Evolutionary conservation across 2,113 vertebrate species (phyloP).

Genomic region (Callithrix jacchus): DNA sequence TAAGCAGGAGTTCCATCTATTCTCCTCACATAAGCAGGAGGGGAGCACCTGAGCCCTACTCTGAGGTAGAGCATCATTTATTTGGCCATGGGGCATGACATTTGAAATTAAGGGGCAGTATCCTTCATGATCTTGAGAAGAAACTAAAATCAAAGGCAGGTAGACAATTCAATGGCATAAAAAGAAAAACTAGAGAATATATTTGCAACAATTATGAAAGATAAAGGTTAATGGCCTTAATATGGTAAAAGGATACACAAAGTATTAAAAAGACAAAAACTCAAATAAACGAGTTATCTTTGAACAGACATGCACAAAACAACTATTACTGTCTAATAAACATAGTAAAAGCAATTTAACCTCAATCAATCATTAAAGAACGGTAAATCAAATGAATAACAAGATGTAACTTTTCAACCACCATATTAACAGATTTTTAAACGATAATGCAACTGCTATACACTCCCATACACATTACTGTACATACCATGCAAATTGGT

Average conservation of each 20-base stretch:
- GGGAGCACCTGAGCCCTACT: background rate
- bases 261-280: background rate
- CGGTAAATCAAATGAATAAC: background rate
- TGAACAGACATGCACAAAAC: background rate
- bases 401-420: background rate
- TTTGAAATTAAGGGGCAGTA: background rate
- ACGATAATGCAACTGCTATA: background rate
- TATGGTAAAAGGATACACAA: background rate
- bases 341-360: constrained; percentile 1
- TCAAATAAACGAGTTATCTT: background rate
- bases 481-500: background rate
- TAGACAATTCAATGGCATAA: background rate
- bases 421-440: background rate
- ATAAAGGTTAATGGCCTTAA: background rate
- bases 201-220: background rate
- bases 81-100: background rate
- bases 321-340: background rate
- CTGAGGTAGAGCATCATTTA: background rate
- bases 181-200: background rate
- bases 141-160: background rate
- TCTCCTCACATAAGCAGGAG: background rate
- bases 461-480: background rate
- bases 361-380: background rate
- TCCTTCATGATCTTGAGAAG: background rate
- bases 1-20: background rate